Conservation (phyloP, 2,797 vertebrate species). For the Cynodonichthys magdalenae region DNA sequence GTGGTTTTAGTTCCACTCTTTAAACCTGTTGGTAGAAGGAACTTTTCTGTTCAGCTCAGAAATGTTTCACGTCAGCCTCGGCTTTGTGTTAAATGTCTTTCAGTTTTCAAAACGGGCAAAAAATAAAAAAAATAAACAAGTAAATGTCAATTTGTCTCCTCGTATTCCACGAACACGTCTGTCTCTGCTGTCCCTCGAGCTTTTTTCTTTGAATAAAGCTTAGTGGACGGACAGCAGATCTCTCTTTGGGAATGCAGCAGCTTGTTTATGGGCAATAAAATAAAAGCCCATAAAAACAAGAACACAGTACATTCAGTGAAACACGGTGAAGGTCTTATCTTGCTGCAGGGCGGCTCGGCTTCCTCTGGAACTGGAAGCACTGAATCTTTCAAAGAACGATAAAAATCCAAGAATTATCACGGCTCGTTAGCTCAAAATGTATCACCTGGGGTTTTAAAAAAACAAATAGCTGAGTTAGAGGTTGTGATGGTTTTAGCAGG, state of each 20-base stretch:
- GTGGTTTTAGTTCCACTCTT: too few species aligned
- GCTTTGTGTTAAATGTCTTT: background rate
- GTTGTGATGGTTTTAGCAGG: background rate
- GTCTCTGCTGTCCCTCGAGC: background rate
- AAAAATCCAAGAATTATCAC: background rate
- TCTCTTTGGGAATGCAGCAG: background rate
- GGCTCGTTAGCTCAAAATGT: background rate
- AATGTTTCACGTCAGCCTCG: background rate
- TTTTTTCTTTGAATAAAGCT: background rate
- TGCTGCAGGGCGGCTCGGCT: background rate
- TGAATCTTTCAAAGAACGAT: background rate
- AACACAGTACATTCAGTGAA: constrained; percentile 10
- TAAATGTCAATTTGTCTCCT: constrained; percentile 4
- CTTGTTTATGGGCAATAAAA: constrained; percentile 9
- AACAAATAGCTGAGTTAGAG: background rate
- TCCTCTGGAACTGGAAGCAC: constrained; percentile 6
- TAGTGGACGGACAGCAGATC: background rate
- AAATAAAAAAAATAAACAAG: background rate
- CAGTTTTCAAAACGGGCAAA: background rate
- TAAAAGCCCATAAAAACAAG: constrained; percentile 9
- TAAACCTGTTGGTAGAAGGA: background rate
- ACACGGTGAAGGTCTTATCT: background rate
- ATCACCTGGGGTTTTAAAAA: background rate
- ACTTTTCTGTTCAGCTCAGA: background rate
- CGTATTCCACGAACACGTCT: background rate